Evolutionary conservation across 2,797 vertebrate genomes (phyloP).

Genomic region (Lepidocolaptes lacrymiger): DNA sequence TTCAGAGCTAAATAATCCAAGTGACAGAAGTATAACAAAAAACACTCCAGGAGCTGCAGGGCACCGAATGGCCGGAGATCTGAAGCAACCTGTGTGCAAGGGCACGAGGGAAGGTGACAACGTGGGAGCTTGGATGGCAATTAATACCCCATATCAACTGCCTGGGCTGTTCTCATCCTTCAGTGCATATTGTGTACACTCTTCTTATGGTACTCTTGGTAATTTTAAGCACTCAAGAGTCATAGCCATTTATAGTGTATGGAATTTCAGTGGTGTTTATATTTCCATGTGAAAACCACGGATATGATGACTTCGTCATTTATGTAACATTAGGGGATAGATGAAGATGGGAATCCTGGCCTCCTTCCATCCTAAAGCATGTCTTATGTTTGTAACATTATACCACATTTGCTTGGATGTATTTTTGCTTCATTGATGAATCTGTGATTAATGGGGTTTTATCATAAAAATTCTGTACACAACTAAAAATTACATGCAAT

Average conservation of each 20-base stretch:
- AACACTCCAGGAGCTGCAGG: neutral
- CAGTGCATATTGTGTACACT: neutral
- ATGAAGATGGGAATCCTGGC: constrained; percentile 63
- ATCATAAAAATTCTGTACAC: constrained; percentile 71
- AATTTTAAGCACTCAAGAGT: neutral
- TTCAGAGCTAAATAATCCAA: neutral
- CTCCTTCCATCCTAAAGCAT: constrained; percentile 51
- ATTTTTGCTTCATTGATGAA: constrained; percentile 73
- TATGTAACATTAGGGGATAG: constrained; percentile 57
- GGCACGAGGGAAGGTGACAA: neutral
- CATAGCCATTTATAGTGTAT: neutral
- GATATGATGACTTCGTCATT: constrained; percentile 63
- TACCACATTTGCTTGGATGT: constrained; percentile 34
- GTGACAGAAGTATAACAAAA: neutral
- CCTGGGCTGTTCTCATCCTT: neutral
- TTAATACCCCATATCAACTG: rapidly evolving
- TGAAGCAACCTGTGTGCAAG: neutral
- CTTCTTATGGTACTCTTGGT: neutral
- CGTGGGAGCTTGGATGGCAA: neutral
- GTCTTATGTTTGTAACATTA: constrained; percentile 64
- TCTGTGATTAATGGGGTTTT: constrained; percentile 72
- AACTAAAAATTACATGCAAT: constrained; percentile 79
- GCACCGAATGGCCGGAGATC: rapidly evolving
- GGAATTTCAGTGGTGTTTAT: constrained; percentile 49
- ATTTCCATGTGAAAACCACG: constrained; percentile 38